These are phyloP conservation scores for Tipula helvola DNA, from an alignment of 2,888 invertebrate genomes.

Conservation along the genomic window DNA sequence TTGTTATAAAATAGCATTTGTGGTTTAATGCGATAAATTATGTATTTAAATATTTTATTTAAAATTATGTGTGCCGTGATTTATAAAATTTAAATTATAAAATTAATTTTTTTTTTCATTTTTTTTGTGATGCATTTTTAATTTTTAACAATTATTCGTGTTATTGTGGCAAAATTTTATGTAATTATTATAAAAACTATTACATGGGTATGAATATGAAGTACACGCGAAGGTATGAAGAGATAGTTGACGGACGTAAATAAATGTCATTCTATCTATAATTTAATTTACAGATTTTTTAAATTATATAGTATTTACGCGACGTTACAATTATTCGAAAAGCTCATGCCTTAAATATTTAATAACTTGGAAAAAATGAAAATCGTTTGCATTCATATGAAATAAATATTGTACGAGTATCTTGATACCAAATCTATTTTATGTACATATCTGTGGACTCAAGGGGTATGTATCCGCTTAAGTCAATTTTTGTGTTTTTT, in stretches of 20 bases:
- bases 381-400: no score
- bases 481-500: no score
- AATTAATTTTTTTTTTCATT: background rate
- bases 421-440: no score
- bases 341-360: no score
- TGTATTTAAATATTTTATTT: background rate
- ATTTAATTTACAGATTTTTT: no score
- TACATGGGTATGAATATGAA: background rate
- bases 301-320: no score
- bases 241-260: background rate
- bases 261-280: background rate
- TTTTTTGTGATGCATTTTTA: background rate
- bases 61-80: background rate
- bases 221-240: background rate
- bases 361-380: no score
- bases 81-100: background rate
- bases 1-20: background rate
- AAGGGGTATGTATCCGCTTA: no score
- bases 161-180: background rate
- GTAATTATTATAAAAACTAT: background rate
- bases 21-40: background rate
- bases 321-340: no score
- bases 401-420: no score
- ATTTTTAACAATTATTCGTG: background rate
- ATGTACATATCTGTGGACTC: no score